phyloP scores from a whole-genome alignment of 2,113 vertebrate species.

The Microcebus ravelobensis region DNA sequence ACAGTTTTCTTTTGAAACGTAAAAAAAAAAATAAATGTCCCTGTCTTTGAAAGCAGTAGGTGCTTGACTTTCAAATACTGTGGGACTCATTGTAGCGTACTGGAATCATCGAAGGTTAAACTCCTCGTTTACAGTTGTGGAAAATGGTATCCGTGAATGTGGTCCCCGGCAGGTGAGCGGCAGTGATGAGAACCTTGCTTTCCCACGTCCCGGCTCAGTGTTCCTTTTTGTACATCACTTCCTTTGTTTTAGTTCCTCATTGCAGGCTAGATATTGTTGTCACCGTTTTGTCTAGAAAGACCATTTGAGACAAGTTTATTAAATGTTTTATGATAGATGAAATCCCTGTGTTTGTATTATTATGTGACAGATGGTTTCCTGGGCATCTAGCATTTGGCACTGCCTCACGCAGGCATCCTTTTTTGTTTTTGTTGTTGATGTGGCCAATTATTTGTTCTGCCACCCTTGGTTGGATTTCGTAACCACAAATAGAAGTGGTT shows the following conservation, averaged over 20 bases:
- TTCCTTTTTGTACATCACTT: not conserved
- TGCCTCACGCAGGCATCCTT: not conserved
- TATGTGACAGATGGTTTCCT: constrained; percentile 32
- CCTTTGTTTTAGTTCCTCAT: not conserved
- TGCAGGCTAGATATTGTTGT: not conserved
- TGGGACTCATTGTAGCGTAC: not conserved
- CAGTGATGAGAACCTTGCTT: not conserved
- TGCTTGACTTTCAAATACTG: not conserved
- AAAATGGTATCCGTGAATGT: not conserved
- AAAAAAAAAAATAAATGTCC: not conserved
- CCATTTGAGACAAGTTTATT: not conserved
- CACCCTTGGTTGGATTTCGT: not conserved
- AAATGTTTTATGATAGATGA: constrained; percentile 24
- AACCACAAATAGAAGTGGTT: not conserved
- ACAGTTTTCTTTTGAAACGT: constrained; percentile 30
- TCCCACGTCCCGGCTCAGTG: rapidly evolving
- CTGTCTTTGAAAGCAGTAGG: not conserved
- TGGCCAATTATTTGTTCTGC: not conserved
- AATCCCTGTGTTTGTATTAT: not conserved
- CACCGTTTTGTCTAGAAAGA: not conserved
- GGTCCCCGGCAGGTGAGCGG: rapidly evolving
- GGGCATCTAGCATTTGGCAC: not conserved
- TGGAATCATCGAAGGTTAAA: not conserved
- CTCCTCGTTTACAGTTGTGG: not conserved
- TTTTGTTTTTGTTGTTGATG: not conserved